Base-by-base conservation (phyloP, 1,140 invertebrate species). In the Meloidogyne hapla region DNA sequence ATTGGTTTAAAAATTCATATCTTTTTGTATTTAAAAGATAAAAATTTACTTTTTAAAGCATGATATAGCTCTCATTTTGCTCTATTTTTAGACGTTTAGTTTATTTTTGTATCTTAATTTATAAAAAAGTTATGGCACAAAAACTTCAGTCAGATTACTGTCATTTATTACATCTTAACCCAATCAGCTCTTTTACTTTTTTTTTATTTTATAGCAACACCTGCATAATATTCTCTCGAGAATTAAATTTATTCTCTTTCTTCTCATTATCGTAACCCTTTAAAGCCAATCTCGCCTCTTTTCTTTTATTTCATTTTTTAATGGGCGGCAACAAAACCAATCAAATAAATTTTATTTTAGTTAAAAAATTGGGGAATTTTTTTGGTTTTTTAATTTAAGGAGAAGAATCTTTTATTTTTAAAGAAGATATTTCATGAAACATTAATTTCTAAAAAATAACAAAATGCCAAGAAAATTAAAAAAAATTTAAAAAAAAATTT, bases 181-280 rank as follows among this genome's bases (percentile, higher is more conserved):
- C 48, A 56, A 56, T 56, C 48, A 56, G 13, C 2, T 15, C 1
- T 45, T n/a, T 21, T 56, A 2, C 8, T 8, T 21, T n/a, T 56
- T n/a, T 56, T 56, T 56, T 8, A 56, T n/a, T 56, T 56, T 56
- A 56, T 56, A 56, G 48, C 48, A 56, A 56, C 48, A 56, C 48
- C 48, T 56, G 48, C 48, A 56, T 6, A 56, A 5, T 56, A n/a
- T 8, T 56, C 12, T 56, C 12, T 6, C 5, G n/a, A 42, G 40
- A 42, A 42, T 42, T 38, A 38, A 38, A 38, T 38, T 38, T 38
- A 38, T 38, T 38, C 9, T 38, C 2, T 38, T 38, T 38, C 9
- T 42, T 45, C 42, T 56, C 18, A 56, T 56, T 56, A 56, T 18
- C 48, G 48, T 56, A 56, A n/a, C 18, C 18, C n/a, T 56, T n/a